Evolutionary conservation across 2,888 invertebrate genomes (phyloP), one percentile per base, ranked within the genome.

Genomic region (Ceratothoa steindachneri): DNA sequence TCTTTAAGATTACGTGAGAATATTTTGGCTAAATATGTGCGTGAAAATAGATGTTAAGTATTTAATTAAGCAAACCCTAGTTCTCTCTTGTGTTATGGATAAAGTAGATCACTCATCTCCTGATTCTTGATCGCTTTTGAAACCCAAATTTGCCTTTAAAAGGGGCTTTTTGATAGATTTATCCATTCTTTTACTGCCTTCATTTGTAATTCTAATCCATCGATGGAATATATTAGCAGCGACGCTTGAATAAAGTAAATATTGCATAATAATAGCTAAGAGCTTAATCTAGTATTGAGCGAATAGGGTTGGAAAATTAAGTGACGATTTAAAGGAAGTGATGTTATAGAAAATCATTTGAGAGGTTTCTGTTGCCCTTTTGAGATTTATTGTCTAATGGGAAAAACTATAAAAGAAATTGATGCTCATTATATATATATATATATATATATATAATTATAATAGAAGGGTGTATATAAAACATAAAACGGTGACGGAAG

Each of bases 341-440:
- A n/a, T n/a, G n/a, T n/a, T n/a, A n/a, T n/a, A n/a, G n/a, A n/a
- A n/a, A n/a, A n/a, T n/a, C n/a, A n/a, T n/a, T n/a, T n/a, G n/a
- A n/a, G n/a, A n/a, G n/a, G n/a, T n/a, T n/a, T n/a, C n/a, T n/a
- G n/a, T n/a, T n/a, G n/a, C n/a, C n/a, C n/a, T n/a, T n/a, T n/a
- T n/a, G n/a, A n/a, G n/a, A n/a, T n/a, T n/a, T n/a, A n/a, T n/a
- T n/a, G n/a, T n/a, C n/a, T n/a, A n/a, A n/a, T n/a, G n/a, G n/a
- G n/a, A n/a, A n/a, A n/a, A n/a, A n/a, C n/a, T n/a, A n/a, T n/a
- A n/a, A n/a, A n/a, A n/a, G n/a, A n/a, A n/a, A n/a, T n/a, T n/a
- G n/a, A n/a, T n/a, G n/a, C n/a, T n/a, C n/a, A 24, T 24, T 22
- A 60, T 60, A 60, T 60, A 60, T 60, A 60, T 60, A 60, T 60